A percentile compares a stretch with the other conserved stretches of the same genome.
These are phyloP conservation scores for Drosophila hamatofila DNA, from an alignment of 2,888 invertebrate genomes.

Conservation along the genomic window DNA sequence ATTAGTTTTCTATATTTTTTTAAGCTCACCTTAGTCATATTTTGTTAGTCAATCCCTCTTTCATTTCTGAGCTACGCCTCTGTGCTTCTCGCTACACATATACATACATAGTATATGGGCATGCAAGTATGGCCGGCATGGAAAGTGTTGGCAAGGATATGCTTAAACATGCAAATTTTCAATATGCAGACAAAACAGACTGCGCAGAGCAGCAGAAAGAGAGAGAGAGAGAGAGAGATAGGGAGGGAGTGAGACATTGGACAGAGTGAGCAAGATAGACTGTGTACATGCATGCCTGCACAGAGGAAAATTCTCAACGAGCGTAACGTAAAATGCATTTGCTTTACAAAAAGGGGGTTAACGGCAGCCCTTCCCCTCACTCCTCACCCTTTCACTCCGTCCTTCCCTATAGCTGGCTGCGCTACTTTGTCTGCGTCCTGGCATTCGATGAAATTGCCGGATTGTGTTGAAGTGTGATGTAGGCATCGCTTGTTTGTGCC, in stretches of 20 bases:
- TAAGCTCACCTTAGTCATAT: neutral
- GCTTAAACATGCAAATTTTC: constrained; percentile 84
- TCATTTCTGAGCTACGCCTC: constrained; percentile 17
- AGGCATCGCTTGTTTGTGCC: constrained; percentile 82
- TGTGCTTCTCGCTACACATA: constrained; percentile 16
- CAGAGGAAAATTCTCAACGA: constrained; percentile 60
- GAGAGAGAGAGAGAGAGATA: neutral
- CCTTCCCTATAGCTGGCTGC: neutral
- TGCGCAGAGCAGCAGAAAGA: constrained; percentile 5
- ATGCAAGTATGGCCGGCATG: constrained; percentile 59
- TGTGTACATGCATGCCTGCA: constrained; percentile 66
- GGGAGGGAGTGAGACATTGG: neutral
- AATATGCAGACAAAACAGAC: constrained; percentile 80
- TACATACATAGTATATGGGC: constrained; percentile 9
- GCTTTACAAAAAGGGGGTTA: constrained; percentile 58
- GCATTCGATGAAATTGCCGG: constrained; percentile 83
- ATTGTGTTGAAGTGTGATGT: constrained; percentile 85
- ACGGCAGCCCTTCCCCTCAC: constrained; percentile 3
- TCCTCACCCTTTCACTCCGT: too few species aligned
- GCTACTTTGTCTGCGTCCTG: constrained; percentile 37
- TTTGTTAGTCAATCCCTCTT: neutral
- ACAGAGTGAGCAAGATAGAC: constrained; percentile 6
- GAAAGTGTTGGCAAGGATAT: constrained; percentile 79
- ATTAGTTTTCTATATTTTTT: too few species aligned
- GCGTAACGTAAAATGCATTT: constrained; percentile 72